These are phyloP conservation scores for Pseudomyrmex sp. DNA, from an alignment of 1,140 invertebrate species.

Conservation along the genomic window DNA sequence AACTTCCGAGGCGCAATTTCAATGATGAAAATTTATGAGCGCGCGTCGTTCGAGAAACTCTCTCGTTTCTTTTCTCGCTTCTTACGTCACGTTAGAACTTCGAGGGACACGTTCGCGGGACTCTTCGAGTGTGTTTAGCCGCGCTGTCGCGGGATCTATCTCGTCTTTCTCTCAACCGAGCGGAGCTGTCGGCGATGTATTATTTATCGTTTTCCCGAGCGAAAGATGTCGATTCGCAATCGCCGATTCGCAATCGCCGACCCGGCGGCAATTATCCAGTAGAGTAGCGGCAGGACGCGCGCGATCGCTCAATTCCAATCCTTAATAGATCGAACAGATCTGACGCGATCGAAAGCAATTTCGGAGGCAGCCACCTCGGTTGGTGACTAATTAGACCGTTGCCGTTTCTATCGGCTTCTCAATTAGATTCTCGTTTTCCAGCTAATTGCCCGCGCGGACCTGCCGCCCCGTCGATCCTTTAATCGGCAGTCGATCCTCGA, in stretches of 20 bases:
- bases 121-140: not conserved
- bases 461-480: conserved; percentile 19
- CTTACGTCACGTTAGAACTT: not conserved
- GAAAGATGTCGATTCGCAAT: conserved; percentile 19
- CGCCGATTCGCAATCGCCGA: conserved; percentile 24
- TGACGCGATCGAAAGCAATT: conserved; percentile 15
- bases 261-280: conserved; percentile 49
- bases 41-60: not conserved
- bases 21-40: not conserved
- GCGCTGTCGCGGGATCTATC: not conserved
- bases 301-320: conserved; percentile 58
- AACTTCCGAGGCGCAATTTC: not conserved
- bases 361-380: conserved; percentile 7
- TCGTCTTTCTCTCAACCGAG: not conserved
- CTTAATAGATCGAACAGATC: conserved; percentile 19
- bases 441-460: conserved; percentile 59
- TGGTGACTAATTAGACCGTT: conserved; percentile 63
- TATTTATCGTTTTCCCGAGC: not conserved
- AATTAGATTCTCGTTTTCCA: conserved; percentile 69
- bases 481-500: conserved; percentile 40
- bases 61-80: not conserved
- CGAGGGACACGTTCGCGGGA: not conserved
- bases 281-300: not conserved
- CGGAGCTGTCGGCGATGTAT: not conserved
- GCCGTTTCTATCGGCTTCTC: conserved; percentile 54